These are phyloP conservation scores for Melipona beecheii DNA, from an alignment of 2,888 invertebrate genomes.

Conservation along the genomic window DNA sequence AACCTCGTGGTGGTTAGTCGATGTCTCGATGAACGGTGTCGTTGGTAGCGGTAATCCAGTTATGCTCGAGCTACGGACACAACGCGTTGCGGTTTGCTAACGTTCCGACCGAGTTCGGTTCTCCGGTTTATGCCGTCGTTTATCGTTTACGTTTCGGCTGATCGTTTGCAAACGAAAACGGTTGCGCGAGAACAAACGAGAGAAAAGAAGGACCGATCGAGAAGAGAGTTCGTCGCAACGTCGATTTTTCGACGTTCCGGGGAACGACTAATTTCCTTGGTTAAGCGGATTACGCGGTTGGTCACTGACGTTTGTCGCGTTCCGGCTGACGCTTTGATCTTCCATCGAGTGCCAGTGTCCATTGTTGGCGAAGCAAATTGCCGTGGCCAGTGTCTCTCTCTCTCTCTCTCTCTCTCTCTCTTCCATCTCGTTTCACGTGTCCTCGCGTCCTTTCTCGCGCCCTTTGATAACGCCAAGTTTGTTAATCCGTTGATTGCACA, in stretches of 20 bases:
- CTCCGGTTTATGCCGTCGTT: too few species aligned
- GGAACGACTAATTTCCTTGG: neutral
- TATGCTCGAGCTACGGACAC: conserved; percentile 70
- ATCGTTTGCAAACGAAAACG: neutral
- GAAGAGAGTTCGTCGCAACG: neutral
- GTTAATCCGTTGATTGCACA: neutral
- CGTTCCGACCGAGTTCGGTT: conserved; percentile 55
- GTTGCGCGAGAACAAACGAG: too few species aligned
- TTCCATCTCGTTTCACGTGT: neutral
- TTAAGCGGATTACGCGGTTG: conserved; percentile 30
- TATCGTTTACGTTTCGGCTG: conserved; percentile 5
- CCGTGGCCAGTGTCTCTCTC: neutral
- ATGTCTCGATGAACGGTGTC: conserved; percentile 73
- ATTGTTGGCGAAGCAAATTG: conserved; percentile 11
- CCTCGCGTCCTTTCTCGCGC: too few species aligned
- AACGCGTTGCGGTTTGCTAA: conserved; percentile 58
- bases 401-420: too few species aligned
- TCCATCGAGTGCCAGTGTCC: neutral
- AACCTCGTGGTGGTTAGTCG: conserved; percentile 75
- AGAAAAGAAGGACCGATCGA: neutral
- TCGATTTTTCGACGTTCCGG: neutral
- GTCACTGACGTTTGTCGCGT: conserved; percentile 21
- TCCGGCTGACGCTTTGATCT: conserved; percentile 30
- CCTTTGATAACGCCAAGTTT: neutral
- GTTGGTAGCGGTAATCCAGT: conserved; percentile 78